Base-by-base conservation (phyloP, 1,140 invertebrate genomes). In the Sycophaga agraensis region DNA sequence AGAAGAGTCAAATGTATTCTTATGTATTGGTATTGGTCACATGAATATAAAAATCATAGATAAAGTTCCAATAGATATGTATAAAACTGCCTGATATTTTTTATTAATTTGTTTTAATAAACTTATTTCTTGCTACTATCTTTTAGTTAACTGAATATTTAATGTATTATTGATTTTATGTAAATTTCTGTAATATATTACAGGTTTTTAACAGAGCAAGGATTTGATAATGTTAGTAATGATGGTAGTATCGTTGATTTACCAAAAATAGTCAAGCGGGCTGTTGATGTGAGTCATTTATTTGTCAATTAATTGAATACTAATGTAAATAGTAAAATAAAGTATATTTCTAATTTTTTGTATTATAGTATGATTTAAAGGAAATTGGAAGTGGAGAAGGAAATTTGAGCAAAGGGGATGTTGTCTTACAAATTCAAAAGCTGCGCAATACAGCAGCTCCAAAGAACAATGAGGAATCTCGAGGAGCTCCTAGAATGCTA, bases 381-480 rank as follows among this genome's bases (percentile, higher is more conserved):
- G 91, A 94, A 71, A 86, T 91, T 63, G 86, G 88, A 4, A 88
- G 84, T 45, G 83, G 83, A 58, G 84, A 85, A 40, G 86, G 88
- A 56, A 75, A 81, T 48, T 81, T 82, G 78, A 78, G 88, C 59
- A 78, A 87, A 58, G 88, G 88, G 9, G 85, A 89, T 56, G 84
- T 93, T 59, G 87, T 96, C 11, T 79, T 95, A 19, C 94, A 97
- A 85, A 88, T 97, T 68, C 89, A 91, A 75, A 92, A 94, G 75
- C 84, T 94, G 42, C 83, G 91, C 14, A 96, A 96, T 82, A 85
- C 94, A 39, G 86, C 91, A 35, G 92, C 92, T 17, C 93, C 94
- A n/a, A 95, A 95, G 80, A 87, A 87, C 35, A 92, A 94, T 80
- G 92, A 95, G 73, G 91, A 93, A 66, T 93, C 91, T 14, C 85